Percentiles rank a stretch among this genome's conserved stretches.
These are phyloP conservation scores for Garra rufa DNA, from an alignment of 2,113 vertebrate genomes.

Conservation along the genomic window DNA sequence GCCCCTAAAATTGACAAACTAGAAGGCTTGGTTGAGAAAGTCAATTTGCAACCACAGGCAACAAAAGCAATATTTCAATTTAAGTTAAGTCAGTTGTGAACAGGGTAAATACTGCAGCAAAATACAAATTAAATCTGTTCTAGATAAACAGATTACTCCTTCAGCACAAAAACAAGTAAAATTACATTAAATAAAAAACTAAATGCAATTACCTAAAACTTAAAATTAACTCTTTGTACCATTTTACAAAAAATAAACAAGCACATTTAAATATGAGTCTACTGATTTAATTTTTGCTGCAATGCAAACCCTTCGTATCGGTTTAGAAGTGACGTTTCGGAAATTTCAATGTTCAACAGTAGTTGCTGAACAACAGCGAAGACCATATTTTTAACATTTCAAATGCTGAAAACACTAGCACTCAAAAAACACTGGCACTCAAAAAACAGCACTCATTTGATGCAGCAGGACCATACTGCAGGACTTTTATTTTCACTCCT, in stretches of 20 bases:
- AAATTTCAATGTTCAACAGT: constrained; percentile 19
- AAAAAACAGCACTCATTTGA: background rate
- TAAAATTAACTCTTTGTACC: background rate
- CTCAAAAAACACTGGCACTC: too few species aligned
- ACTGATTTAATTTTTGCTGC: constrained; percentile 70
- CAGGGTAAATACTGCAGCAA: constrained; percentile 84
- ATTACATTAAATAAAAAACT: background rate
- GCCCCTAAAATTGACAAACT: constrained; percentile 93
- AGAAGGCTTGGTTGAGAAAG: constrained; percentile 77
- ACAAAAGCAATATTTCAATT: constrained; percentile 77
- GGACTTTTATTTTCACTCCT: constrained; percentile 29
- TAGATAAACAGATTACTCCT: background rate
- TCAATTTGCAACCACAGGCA: constrained; percentile 79
- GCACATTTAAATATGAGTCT: background rate
- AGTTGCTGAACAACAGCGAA: constrained; percentile 22
- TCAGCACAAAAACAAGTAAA: background rate
- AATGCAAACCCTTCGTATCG: constrained; percentile 68
- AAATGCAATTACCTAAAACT: background rate
- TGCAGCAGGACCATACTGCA: background rate
- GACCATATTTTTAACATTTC: constrained; percentile 6
- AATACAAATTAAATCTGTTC: constrained; percentile 60
- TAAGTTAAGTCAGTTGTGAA: constrained; percentile 59
- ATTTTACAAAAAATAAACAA: background rate
- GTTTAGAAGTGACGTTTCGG: constrained; percentile 42
- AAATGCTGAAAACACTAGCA: constrained; percentile 33